A percentile compares a stretch with the other conserved stretches of the same genome.
These are phyloP conservation scores for Rhabditoides inermis DNA, from an alignment of 2,888 invertebrate genomes.

Conservation along the genomic window DNA sequence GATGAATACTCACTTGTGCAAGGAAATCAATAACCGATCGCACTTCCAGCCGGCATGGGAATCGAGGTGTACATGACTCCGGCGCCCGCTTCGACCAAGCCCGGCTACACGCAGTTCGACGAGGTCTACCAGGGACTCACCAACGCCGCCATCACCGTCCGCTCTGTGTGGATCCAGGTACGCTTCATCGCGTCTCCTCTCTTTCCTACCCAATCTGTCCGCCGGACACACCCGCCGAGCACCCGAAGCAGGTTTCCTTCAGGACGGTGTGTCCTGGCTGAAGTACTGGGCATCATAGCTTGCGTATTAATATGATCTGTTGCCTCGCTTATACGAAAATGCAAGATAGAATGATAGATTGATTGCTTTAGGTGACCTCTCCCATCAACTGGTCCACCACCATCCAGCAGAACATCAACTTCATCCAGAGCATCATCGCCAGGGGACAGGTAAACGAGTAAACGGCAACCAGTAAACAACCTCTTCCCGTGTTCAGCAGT, in stretches of 20 bases:
- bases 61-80: slow-evolving; percentile 35
- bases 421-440: slow-evolving; percentile 22
- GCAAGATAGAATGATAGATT: neutral
- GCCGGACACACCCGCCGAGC: no score
- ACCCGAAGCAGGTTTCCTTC: no score
- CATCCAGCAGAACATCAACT: slow-evolving; percentile 19
- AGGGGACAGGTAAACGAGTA: slow-evolving; percentile 19
- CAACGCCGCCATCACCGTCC: slow-evolving; percentile 20
- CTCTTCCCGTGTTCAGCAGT: slow-evolving; percentile 20
- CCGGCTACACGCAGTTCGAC: slow-evolving; percentile 24
- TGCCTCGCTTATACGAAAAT: no score
- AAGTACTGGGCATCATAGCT: neutral
- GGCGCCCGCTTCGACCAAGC: slow-evolving; percentile 21
- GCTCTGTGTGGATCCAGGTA: slow-evolving; percentile 30
- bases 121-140: slow-evolving; percentile 27
- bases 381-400: slow-evolving; percentile 31
- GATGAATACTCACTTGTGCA: neutral
- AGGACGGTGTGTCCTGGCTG: no score
- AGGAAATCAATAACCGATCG: neutral
- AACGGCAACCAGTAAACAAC: neutral
- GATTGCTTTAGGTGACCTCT: slow-evolving; percentile 23
- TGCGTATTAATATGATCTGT: neutral
- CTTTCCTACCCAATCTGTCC: no score
- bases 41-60: slow-evolving; percentile 23
- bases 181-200: neutral